Evolutionary conservation across 2,888 invertebrate species (phyloP), one percentile per base, ranked within the genome.

Genomic region (Hydrotaea diabolus): DNA sequence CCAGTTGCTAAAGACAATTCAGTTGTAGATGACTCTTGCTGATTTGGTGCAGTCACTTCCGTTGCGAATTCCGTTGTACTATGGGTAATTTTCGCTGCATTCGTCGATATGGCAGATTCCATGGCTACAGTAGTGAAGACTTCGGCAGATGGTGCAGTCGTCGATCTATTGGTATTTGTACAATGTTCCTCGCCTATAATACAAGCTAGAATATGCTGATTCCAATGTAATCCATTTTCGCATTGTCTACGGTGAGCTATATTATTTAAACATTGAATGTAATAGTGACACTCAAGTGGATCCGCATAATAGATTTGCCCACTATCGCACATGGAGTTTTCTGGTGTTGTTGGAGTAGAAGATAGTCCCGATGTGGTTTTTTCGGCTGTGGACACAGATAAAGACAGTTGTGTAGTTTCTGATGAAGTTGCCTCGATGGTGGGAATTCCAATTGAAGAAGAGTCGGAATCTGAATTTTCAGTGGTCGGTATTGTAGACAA

Each of bases 231-330:
- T 31, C 31, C 31, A 2, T 17, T 0, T 0, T 82, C 74, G 71
- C 86, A 86, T 75, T 49, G 43, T 9, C 53, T 11, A 21, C 74
- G 53, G 43, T 77, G 69, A 0, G 83, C 57, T 11, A 31, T 71
- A 2, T 80, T 83, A 53, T 86, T 83, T 15, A 71, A 62, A 55
- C 86, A 86, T 49, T 83, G 83, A 53, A 86, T 43, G 75, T 71
- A 86, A 69, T 77, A 80, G 3, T 77, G 80, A 17, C 88, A 88
- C 79, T 88, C 87, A 0, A 43, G 75, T 2, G 83, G 79, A 77
- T 88, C 80, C 8, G 82, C 75, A 17, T 80, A 17, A 69, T 87
- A 86, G 11, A 81, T 74, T 23, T 72, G 62, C 57, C 87, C 86
- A 21, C 2, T 23, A 15, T 7, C 13, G 15, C 69, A 69, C 23